Percentiles rank a stretch among this genome's conserved stretches.
phyloP scores from a whole-genome alignment of 2,888 invertebrate species.

The Oxyteleia sp. region DNA sequence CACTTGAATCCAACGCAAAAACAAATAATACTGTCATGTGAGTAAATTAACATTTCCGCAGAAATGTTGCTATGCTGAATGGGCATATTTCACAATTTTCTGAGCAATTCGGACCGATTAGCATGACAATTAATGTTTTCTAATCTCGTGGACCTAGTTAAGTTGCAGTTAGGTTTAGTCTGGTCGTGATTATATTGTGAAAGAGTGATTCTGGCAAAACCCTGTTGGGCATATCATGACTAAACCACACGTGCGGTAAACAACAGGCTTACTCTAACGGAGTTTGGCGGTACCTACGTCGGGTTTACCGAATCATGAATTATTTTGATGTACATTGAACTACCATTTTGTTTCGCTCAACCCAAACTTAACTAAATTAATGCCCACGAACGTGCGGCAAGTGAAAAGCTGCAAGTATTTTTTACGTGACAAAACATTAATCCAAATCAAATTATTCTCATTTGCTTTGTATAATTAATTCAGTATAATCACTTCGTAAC shows the following conservation, averaged over 20 bases:
- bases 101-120: slow-evolving; percentile 1
- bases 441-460: no score
- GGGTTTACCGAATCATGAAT: slow-evolving; percentile 59
- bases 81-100: slow-evolving; percentile 8
- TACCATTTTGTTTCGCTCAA: slow-evolving; percentile 22
- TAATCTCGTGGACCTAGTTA: slow-evolving; percentile 56
- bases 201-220: slow-evolving; percentile 61
- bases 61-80: no score
- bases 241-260: slow-evolving; percentile 69
- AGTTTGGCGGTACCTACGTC: slow-evolving; percentile 29
- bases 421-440: no score
- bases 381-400: neutral
- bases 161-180: slow-evolving; percentile 45
- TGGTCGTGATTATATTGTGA: slow-evolving; percentile 52
- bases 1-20: no score
- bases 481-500: no score
- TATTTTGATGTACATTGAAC: slow-evolving; percentile 56
- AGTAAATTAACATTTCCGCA: no score
- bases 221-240: slow-evolving; percentile 62
- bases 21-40: no score
- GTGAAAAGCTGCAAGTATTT: slow-evolving; percentile 8
- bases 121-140: slow-evolving; percentile 37
- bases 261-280: slow-evolving; percentile 47
- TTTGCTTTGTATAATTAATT: no score
- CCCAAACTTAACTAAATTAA: slow-evolving; percentile 20